These are phyloP conservation scores for Mobula birostris DNA, from an alignment of 2,113 vertebrate species.

Conservation along the genomic window DNA sequence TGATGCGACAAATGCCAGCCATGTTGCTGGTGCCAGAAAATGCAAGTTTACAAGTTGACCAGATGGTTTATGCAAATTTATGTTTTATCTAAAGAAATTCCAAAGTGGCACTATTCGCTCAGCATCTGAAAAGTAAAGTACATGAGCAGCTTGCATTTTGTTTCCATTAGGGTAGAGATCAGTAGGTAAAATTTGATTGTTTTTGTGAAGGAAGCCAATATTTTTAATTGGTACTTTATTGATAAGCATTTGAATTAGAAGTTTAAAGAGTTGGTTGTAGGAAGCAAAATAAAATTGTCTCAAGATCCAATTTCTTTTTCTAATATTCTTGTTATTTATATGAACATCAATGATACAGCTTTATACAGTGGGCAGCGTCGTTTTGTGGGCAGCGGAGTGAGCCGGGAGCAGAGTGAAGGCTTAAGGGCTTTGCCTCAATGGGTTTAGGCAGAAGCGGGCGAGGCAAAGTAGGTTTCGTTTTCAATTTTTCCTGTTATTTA, in stretches of 20 bases:
- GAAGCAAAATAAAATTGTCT: background rate
- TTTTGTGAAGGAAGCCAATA: background rate
- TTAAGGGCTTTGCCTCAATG: too few relatives aligned
- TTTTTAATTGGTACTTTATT: background rate
- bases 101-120: background rate
- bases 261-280: background rate
- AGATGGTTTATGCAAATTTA: background rate
- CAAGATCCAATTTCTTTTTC: too few relatives aligned
- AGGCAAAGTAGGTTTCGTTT: too few relatives aligned
- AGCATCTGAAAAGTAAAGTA: background rate
- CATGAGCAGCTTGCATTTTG: background rate
- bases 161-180: background rate
- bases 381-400: too few relatives aligned
- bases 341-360: too few relatives aligned
- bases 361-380: too few relatives aligned
- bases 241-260: background rate
- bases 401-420: too few relatives aligned
- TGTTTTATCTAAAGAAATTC: background rate
- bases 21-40: background rate
- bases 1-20: background rate
- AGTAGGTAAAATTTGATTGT: background rate
- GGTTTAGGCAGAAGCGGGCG: too few relatives aligned
- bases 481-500: too few relatives aligned
- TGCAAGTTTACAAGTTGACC: background rate
- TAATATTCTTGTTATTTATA: too few relatives aligned